A percentile compares a stretch with the other conserved stretches of the same genome.
Conservation (phyloP, 2,113 vertebrate genomes). For the Seriola quinqueradiata region DNA sequence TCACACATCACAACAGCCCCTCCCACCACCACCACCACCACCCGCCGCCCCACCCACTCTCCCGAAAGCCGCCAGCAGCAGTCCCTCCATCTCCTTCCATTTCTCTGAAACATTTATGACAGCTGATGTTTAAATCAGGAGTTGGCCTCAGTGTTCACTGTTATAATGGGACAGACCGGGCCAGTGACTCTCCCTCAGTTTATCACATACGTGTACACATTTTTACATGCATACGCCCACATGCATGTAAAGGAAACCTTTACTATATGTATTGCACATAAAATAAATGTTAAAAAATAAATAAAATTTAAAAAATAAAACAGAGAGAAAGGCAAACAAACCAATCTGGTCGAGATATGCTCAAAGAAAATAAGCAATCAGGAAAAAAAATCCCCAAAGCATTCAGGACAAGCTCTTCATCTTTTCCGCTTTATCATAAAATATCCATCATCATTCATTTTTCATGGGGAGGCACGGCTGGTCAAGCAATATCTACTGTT, state of each 20-base stretch:
- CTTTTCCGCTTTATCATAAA: conserved; percentile 45
- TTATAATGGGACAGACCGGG: conserved; percentile 53
- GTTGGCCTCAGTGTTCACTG: conserved; percentile 64
- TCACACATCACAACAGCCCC: conserved; percentile 11
- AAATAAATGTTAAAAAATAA: too few relatives aligned
- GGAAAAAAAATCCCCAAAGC: background rate
- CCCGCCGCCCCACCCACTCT: conserved; percentile 12
- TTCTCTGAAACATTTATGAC: conserved; percentile 82
- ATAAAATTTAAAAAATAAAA: background rate
- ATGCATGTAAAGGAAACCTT: too few relatives aligned
- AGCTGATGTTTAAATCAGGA: conserved; percentile 82
- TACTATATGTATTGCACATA: background rate
- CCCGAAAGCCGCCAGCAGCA: conserved; percentile 49
- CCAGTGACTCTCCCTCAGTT: conserved; percentile 22
- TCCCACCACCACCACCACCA: background rate
- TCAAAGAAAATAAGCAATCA: conserved; percentile 27
- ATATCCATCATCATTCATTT: conserved; percentile 29
- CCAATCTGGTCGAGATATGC: background rate
- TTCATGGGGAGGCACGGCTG: conserved; percentile 4
- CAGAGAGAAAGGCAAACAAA: background rate
- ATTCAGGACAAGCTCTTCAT: conserved; percentile 11
- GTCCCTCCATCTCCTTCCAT: conserved; percentile 53
- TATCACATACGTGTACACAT: conserved; percentile 28
- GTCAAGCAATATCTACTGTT: conserved; percentile 22
- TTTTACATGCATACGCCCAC: background rate